Percentiles rank a stretch among this genome's conserved stretches.
These are phyloP conservation scores for Phymatocera aterrima DNA, from an alignment of 2,888 invertebrate species.

Conservation along the genomic window DNA sequence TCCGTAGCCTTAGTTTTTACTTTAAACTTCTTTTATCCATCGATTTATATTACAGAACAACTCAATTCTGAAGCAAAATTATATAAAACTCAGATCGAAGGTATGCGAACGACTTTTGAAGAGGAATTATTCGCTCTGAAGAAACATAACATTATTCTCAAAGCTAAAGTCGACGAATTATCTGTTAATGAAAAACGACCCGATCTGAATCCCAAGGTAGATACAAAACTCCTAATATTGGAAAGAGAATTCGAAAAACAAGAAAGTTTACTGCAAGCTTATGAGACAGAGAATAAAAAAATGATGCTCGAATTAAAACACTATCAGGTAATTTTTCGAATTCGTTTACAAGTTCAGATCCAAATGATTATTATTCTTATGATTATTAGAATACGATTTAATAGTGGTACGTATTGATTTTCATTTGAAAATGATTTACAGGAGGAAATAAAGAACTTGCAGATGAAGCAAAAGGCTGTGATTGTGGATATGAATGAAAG, in stretches of 20 bases:
- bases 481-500: conserved; percentile 55
- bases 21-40: neutral
- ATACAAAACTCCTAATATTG: conserved; percentile 59
- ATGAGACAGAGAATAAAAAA: conserved; percentile 70
- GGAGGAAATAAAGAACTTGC: conserved; percentile 62
- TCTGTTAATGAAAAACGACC: conserved; percentile 59
- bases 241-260: conserved; percentile 69
- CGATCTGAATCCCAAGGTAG: conserved; percentile 51
- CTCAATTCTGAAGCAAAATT: conserved; percentile 66
- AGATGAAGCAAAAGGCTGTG: conserved; percentile 59
- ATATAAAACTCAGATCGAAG: conserved; percentile 68
- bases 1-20: neutral
- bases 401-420: neutral
- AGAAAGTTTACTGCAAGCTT: conserved; percentile 67
- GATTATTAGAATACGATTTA: neutral
- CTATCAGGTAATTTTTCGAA: conserved; percentile 49
- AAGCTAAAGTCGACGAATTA: conserved; percentile 68
- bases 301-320: conserved; percentile 66
- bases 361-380: neutral
- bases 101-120: conserved; percentile 67
- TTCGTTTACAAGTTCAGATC: neutral
- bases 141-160: conserved; percentile 69
- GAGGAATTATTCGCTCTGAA: conserved; percentile 69
- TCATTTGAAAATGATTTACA: conserved; percentile 49
- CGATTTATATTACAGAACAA: conserved; percentile 55